These are phyloP conservation scores for Hemibagrus wyckioides DNA, from an alignment of 2,113 vertebrate genomes.

Conservation along the genomic window DNA sequence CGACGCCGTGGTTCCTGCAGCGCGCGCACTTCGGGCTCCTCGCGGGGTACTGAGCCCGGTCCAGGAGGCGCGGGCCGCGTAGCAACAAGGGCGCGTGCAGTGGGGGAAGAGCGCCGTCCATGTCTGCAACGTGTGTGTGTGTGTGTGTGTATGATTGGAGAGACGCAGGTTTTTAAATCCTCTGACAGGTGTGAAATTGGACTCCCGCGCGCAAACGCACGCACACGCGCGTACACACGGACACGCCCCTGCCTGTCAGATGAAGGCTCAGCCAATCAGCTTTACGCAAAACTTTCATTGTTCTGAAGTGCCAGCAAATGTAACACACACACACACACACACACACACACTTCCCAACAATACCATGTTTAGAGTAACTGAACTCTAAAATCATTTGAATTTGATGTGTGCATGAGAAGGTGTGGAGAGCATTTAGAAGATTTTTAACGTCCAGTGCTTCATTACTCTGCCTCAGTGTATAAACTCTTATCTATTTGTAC, in stretches of 20 bases:
- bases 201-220: constrained; percentile 57
- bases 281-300: not conserved
- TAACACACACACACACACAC: not conserved
- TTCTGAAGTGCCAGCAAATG: not conserved
- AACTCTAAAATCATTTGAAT: not conserved
- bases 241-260: not conserved
- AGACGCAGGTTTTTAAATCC: constrained; percentile 41
- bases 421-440: not conserved
- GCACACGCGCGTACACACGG: not conserved
- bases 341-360: not conserved
- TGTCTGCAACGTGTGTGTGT: not conserved
- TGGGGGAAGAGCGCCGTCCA: constrained; percentile 65
- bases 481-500: too few species aligned
- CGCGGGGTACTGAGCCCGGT: constrained; percentile 73
- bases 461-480: too few species aligned
- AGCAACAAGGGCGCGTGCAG: constrained; percentile 59
- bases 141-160: not conserved
- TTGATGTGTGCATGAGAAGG: not conserved
- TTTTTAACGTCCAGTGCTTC: too few species aligned
- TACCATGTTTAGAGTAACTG: not conserved
- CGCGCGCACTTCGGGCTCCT: constrained; percentile 87
- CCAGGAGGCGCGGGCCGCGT: constrained; percentile 60
- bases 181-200: constrained; percentile 65
- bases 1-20: constrained; percentile 87
- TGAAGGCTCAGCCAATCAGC: not conserved